Evolutionary conservation across 2,113 vertebrate species (phyloP).

Genomic region (Chloropsis hardwickii): DNA sequence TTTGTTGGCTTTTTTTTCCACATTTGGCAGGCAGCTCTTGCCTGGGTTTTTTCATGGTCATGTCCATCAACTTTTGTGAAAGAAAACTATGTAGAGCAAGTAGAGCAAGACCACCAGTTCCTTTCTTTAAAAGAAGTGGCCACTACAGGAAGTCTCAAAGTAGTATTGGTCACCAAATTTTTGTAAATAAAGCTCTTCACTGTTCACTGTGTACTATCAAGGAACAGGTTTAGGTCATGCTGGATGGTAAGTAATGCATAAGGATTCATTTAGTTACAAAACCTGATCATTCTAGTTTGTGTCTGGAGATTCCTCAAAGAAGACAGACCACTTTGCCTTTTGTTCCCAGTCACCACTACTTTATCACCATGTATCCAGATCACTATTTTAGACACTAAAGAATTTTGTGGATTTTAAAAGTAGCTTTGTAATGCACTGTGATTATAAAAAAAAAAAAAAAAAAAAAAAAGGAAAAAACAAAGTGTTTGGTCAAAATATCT

Average conservation of each 20-base stretch:
- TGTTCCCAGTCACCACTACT: neutral
- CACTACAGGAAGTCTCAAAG: neutral
- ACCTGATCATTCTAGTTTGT: neutral
- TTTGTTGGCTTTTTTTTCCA: neutral
- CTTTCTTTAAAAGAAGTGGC: neutral
- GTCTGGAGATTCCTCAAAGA: neutral
- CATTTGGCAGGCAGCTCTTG: neutral
- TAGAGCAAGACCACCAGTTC: neutral
- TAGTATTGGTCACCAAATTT: neutral
- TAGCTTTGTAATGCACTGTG: neutral
- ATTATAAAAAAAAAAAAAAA: neutral
- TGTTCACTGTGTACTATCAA: neutral
- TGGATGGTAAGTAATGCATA: neutral
- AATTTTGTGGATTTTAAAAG: neutral
- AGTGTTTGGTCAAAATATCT: neutral
- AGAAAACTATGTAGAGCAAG: neutral
- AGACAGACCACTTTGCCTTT: neutral
- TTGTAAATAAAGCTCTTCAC: neutral
- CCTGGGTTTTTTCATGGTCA: neutral
- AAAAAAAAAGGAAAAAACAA: neutral
- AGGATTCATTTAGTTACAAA: neutral
- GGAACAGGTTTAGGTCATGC: neutral
- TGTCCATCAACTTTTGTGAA: neutral
- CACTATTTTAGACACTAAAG: neutral
- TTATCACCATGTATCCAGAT: neutral